Evolutionary conservation across 1,140 invertebrate species (phyloP).

Genomic region (Amyelois transitella): DNA sequence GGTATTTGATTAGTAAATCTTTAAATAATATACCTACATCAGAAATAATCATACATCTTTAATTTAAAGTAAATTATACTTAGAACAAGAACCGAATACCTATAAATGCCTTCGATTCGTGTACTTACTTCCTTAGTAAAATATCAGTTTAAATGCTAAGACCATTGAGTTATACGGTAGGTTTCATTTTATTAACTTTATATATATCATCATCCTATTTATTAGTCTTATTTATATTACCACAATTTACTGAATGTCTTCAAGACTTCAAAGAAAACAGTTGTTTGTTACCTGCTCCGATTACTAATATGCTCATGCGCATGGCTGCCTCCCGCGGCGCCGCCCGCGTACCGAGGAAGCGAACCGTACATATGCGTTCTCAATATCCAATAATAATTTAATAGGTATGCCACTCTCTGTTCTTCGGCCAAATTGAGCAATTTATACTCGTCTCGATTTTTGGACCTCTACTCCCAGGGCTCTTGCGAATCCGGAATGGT

Average conservation of each 20-base stretch:
- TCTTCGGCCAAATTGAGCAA: constrained; percentile 56
- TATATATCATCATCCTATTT: neutral
- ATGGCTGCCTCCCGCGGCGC: constrained; percentile 27
- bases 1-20: too few relatives aligned
- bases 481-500: too few relatives aligned
- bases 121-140: too few relatives aligned
- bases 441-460: constrained; percentile 48
- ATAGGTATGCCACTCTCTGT: constrained; percentile 54
- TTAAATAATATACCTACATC: too few relatives aligned
- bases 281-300: neutral
- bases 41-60: too few relatives aligned
- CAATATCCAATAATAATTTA: constrained; percentile 57
- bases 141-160: too few relatives aligned
- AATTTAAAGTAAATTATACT: too few relatives aligned
- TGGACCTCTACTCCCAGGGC: constrained; percentile 12
- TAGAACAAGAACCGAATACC: too few relatives aligned
- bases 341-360: constrained; percentile 46
- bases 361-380: constrained; percentile 21
- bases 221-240: neutral
- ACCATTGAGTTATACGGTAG: too few relatives aligned
- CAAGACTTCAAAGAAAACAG: neutral
- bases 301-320: constrained; percentile 4
- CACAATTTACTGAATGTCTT: neutral
- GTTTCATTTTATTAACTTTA: too few relatives aligned
- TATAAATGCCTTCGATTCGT: too few relatives aligned